Evolutionary conservation across 2,797 vertebrate species (phyloP).

Genomic region (Myoxocephalus aenaeus): DNA sequence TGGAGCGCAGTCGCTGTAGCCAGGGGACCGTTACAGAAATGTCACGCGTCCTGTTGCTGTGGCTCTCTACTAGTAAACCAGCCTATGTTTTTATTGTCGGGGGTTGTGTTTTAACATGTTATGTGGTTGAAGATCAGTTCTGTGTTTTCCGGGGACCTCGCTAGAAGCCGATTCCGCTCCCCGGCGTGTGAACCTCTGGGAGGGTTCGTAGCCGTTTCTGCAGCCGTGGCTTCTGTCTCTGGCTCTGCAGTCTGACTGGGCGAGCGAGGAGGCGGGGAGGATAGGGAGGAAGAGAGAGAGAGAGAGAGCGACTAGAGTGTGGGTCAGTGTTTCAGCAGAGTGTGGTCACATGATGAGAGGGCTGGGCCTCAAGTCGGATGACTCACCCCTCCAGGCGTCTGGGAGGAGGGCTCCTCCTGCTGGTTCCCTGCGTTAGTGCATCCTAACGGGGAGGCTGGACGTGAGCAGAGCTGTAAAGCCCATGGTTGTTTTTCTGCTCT

Average conservation of each 20-base stretch:
- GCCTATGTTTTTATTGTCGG: background rate
- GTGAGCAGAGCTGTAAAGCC: constrained; percentile 27
- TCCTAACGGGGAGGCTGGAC: background rate
- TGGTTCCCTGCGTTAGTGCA: constrained; percentile 50
- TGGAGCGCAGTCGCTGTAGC: constrained; percentile 58
- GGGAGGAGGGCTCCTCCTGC: constrained; percentile 53
- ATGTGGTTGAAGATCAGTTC: constrained; percentile 13
- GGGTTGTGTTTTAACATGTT: background rate
- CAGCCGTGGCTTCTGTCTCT: constrained; percentile 28
- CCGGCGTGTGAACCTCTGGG: constrained; percentile 35
- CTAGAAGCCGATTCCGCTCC: constrained; percentile 31
- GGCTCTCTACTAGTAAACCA: constrained; percentile 8
- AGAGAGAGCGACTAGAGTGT: constrained; percentile 35
- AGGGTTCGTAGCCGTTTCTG: constrained; percentile 17
- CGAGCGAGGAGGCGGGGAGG: background rate
- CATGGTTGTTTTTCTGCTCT: constrained; percentile 57
- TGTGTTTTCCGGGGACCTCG: constrained; percentile 44
- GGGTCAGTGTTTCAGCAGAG: constrained; percentile 73
- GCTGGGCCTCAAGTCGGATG: constrained; percentile 64
- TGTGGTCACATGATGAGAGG: constrained; percentile 72
- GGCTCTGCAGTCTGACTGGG: constrained; percentile 33
- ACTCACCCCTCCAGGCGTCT: constrained; percentile 67
- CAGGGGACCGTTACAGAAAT: constrained; percentile 66
- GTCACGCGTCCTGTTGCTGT: constrained; percentile 54
- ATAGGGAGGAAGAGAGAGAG: background rate